These are phyloP conservation scores for Rhagonycha fulva DNA, from an alignment of 2,888 invertebrate genomes.

Conservation along the genomic window DNA sequence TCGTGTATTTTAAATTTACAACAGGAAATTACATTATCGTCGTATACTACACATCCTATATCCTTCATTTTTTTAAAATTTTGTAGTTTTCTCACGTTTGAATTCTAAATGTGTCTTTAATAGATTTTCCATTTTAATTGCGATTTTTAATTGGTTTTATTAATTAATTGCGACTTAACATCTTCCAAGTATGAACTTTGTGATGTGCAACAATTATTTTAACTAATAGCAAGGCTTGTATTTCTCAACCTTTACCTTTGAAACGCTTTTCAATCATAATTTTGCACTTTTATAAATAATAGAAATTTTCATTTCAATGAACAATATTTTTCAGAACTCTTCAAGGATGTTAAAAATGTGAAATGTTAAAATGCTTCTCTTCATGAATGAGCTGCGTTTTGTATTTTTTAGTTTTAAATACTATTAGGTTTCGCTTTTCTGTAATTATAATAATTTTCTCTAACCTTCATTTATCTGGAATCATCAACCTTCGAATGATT, in stretches of 20 bases:
- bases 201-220: background rate
- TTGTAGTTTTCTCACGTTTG: background rate
- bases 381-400: too few relatives aligned
- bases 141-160: background rate
- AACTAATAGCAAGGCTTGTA: background rate
- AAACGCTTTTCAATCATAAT: background rate
- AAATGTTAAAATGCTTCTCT: too few relatives aligned
- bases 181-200: background rate
- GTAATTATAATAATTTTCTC: too few relatives aligned
- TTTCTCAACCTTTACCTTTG: background rate
- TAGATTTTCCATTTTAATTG: background rate
- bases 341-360: too few relatives aligned
- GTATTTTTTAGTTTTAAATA: too few relatives aligned
- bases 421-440: too few relatives aligned
- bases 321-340: background rate
- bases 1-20: background rate
- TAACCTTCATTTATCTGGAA: too few relatives aligned
- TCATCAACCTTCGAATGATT: too few relatives aligned
- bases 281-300: background rate
- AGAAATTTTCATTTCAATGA: background rate
- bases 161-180: background rate
- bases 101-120: background rate
- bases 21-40: background rate
- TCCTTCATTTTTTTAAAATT: background rate
- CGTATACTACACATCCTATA: background rate